A percentile compares a stretch with the other conserved stretches of the same genome.
Conservation (phyloP, 1,140 invertebrate genomes). For the Bacillus rossius region DNA sequence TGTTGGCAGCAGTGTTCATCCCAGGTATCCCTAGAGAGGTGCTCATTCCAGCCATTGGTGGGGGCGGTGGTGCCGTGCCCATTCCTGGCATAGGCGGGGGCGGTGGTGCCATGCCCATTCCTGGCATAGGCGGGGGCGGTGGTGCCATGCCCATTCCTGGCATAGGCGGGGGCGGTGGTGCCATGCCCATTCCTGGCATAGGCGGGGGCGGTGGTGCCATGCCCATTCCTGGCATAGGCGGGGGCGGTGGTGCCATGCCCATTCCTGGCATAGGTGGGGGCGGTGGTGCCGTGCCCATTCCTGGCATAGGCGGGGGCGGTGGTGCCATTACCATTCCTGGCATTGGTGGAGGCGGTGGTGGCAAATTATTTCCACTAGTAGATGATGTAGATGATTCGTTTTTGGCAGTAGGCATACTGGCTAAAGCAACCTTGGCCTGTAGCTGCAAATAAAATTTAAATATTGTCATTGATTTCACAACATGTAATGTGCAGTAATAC, state of each 20-base stretch:
- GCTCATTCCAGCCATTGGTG: conserved; percentile 36
- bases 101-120: conserved; percentile 39
- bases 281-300: conserved; percentile 42
- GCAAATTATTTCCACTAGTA: too few species aligned
- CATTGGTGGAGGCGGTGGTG: too few species aligned
- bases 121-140: conserved; percentile 41
- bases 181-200: conserved; percentile 32
- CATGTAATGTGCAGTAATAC: too few species aligned
- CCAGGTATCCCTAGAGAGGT: too few species aligned
- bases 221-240: conserved; percentile 20
- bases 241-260: conserved; percentile 45
- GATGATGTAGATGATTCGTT: too few species aligned
- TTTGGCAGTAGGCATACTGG: too few species aligned
- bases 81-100: conserved; percentile 41
- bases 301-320: conserved; percentile 36
- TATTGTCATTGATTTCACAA: too few species aligned
- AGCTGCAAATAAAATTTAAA: too few species aligned
- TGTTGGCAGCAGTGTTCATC: conserved; percentile 42
- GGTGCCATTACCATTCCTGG: too few species aligned
- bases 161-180: conserved; percentile 45
- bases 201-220: conserved; percentile 25
- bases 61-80: conserved; percentile 33
- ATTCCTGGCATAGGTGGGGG: conserved; percentile 49
- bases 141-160: conserved; percentile 33
- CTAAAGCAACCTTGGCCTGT: too few species aligned